Base-by-base conservation (phyloP, 2,797 vertebrate genomes). In the Micropoecilia bifurca region DNA sequence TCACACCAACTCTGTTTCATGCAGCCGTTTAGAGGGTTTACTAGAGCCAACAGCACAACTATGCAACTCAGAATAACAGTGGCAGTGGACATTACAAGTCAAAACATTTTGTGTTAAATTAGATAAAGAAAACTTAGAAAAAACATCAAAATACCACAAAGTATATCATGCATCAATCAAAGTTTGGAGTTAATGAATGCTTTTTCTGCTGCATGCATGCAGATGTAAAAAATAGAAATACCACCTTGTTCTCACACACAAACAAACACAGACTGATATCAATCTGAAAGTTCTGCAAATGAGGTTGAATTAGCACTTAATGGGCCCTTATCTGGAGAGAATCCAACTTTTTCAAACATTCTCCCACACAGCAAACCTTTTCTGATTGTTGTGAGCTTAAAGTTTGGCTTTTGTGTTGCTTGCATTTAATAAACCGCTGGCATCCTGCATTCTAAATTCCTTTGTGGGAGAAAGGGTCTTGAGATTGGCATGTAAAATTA, bases 271-370 rank as follows among this genome's bases (percentile, higher is more conserved):
- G 47, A 71, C 20, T 78, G 93, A 94, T 94, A 84, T 71, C 10
- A 22, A 96, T 95, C 94, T 93, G 75, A 85, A 91, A 86, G 90
- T 81, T 80, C 83, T 86, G 86, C 77, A 91, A 94, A 95, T 90
- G 82, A 81, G 86, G 80, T 88, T 69, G 80, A 92, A 94, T 95
- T 95, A 91, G 87, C 91, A 94, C 94, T 91, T 95, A 95, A 95
- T 94, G 89, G 87, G 78, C 73, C 84, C 81, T 93, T 93, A 94
- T 95, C 94, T 83, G 79, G 41, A 20, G 5, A 87, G 78, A 77
- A 93, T 95, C 95, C 88, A 84, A 80, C 73, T 79, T 78, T 84
- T 80, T 81, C 74, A 39, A 55, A 48, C 66, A 1, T 25, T 80
- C 75, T 79, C 85, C 86, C 86, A 78, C 28, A 78, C 80, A 84